Conservation (phyloP, 2,888 invertebrate species). For the Plutella xylostella region DNA sequence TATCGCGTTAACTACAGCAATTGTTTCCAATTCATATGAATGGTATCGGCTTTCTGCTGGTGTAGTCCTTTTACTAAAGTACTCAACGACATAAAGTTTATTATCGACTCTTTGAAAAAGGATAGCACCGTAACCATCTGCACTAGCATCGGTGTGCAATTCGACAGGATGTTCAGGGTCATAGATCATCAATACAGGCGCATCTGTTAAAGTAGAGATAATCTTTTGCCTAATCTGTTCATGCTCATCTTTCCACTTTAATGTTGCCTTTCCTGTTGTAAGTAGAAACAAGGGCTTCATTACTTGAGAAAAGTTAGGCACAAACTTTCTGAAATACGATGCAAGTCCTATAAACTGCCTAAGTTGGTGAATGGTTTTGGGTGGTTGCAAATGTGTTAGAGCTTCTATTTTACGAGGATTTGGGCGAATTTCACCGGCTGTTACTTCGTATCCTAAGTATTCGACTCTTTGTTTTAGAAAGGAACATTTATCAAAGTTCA, state of each 20-base stretch:
- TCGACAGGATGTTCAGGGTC: constrained; percentile 1
- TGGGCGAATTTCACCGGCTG: constrained; percentile 11
- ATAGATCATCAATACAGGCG: constrained; percentile 8
- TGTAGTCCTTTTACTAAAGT: constrained; percentile 6
- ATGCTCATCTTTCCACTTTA: too few species aligned
- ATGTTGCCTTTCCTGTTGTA: too few species aligned
- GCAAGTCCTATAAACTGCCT: constrained; percentile 2
- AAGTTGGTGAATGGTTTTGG: not conserved
- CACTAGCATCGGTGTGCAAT: constrained; percentile 8
- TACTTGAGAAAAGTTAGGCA: not conserved
- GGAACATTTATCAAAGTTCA: constrained; percentile 9
- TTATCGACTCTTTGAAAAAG: too few species aligned
- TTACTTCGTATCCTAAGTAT: constrained; percentile 13
- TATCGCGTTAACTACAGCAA: too few species aligned
- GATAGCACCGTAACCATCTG: constrained; percentile 5
- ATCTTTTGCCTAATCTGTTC: constrained; percentile 2
- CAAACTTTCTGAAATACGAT: not conserved
- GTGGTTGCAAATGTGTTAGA: not conserved
- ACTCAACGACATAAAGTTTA: constrained; percentile 1
- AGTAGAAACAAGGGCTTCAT: not conserved
- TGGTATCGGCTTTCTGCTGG: not conserved
- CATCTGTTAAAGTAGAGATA: not conserved
- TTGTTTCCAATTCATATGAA: too few species aligned
- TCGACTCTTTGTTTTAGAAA: constrained; percentile 11
- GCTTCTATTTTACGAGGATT: constrained; percentile 2